Base-by-base conservation (phyloP, 2,888 invertebrate species). In the Gastracanthus pulcherrimus region DNA sequence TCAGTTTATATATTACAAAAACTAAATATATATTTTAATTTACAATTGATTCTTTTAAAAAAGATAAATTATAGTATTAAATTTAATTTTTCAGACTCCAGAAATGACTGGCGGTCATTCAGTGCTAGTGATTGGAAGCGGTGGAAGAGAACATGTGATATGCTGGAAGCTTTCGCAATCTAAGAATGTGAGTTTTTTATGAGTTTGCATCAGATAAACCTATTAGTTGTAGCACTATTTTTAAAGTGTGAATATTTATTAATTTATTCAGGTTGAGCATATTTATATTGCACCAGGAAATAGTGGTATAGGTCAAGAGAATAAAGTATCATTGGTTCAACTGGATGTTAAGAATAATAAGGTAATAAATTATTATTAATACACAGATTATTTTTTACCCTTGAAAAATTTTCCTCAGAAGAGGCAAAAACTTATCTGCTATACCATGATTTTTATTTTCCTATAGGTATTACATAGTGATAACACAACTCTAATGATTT, bases 91-190 rank as follows among this genome's bases (percentile, higher is more conserved):
- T 41, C 60, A 70, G 51, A 26, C 66, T 82, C 77, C 75, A 81
- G 83, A 83, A 80, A 89, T 86, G 84, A 79, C 85, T 83, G 79
- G 83, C 82, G 81, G 84, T 34, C 84, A 93, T 74, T 93, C 94
- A 87, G 94, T 98, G 84, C 92, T 98, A 85, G 94, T 99, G 74
- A 94, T 99, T 87, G 99, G 99, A 19, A 94, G 95, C 90, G 99
- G 99, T 51, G 99, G 98, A 3, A 94, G 99, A 85, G 99, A 99
- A 92, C 98, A 99, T 93, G 98, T 98, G 4, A 94, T 99, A 87
- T 96, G 96, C 87, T 98, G 98, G 98, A 98, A 98, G 92, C 92
- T 99, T 58, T 93, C 96, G 0, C 95, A 97, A 90, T 98, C 98
- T 62, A 89, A 93, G 0, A 86, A 90, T 86, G 93, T 93, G 87